A percentile compares a stretch with the other conserved stretches of the same genome.
These are phyloP conservation scores for Rhinopomastus cyanomelas DNA, from an alignment of 2,113 vertebrate genomes.

Conservation along the genomic window DNA sequence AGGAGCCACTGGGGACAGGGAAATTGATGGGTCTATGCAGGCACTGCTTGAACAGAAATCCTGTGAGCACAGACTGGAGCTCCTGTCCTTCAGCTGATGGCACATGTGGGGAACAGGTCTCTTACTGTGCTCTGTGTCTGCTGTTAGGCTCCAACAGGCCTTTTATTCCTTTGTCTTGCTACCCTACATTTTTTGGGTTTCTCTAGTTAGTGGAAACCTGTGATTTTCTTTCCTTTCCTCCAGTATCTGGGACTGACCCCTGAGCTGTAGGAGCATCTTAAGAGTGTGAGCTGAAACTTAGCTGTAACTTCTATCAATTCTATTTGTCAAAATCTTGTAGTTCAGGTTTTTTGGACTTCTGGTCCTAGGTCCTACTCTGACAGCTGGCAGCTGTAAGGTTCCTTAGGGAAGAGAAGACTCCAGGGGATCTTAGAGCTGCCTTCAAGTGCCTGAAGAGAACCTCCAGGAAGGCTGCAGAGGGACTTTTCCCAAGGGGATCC, in stretches of 20 bases:
- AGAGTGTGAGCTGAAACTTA: not conserved
- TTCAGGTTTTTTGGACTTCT: not conserved
- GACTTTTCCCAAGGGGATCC: too few relatives aligned
- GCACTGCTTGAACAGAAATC: not conserved
- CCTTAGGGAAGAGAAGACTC: too few relatives aligned
- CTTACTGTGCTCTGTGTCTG: not conserved
- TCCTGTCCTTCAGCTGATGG: not conserved
- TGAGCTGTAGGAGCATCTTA: not conserved
- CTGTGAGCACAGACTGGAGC: accelerated
- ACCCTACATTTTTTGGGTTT: not conserved
- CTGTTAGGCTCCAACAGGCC: not conserved
- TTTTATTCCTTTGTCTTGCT: not conserved
- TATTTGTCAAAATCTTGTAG: not conserved
- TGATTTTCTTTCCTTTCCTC: not conserved
- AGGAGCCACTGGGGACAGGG: not conserved
- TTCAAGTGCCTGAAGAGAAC: too few relatives aligned
- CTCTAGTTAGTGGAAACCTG: not conserved
- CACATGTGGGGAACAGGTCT: not conserved
- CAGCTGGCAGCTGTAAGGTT: too few relatives aligned
- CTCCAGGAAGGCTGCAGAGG: too few relatives aligned
- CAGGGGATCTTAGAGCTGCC: too few relatives aligned
- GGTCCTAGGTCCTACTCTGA: not conserved
- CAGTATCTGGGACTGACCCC: not conserved
- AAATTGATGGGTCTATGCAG: not conserved
- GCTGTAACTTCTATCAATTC: not conserved